Percentiles rank a stretch among this genome's conserved stretches.
Evolutionary conservation across 30 jellyfish, hydroid and myxozoan species (phyloP).

Genomic region (Aurelia sp.): DNA sequence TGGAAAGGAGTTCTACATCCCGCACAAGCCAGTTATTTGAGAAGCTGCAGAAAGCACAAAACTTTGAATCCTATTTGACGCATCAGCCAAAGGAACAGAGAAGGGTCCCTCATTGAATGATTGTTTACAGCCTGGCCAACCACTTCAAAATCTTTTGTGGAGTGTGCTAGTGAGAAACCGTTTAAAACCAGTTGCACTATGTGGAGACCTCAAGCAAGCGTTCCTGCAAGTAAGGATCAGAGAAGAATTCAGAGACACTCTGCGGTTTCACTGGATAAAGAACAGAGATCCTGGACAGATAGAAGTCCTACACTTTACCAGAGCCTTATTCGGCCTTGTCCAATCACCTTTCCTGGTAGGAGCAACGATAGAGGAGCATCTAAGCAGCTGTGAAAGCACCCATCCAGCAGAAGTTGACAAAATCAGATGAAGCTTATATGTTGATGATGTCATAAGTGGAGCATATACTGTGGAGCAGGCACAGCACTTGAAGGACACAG

Average conservation of each 20-base stretch:
- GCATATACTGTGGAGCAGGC: slow-evolving; percentile 28
- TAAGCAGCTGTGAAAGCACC: slow-evolving; percentile 19
- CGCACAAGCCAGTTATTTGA: slow-evolving; percentile 78
- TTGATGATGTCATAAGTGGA: slow-evolving; percentile 70
- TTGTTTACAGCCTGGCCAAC: slow-evolving; percentile 84
- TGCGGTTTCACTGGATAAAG: slow-evolving; percentile 73
- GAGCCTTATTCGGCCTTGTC: slow-evolving; percentile 67
- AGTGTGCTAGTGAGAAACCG: slow-evolving; percentile 76
- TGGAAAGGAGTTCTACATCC: slow-evolving; percentile 69
- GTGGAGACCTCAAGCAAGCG: slow-evolving; percentile 86
- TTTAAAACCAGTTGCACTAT: slow-evolving; percentile 3
- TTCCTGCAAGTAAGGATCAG: slow-evolving; percentile 70
- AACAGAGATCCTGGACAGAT: slow-evolving; percentile 53
- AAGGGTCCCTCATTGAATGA: slow-evolving; percentile 78
- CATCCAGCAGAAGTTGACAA: slow-evolving; percentile 42
- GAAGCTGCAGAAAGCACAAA: slow-evolving; percentile 69
- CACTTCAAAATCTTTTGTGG: slow-evolving; percentile 39
- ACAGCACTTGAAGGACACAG: slow-evolving; percentile 29
- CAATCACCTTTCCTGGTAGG: slow-evolving; percentile 78
- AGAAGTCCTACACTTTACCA: slow-evolving; percentile 20
- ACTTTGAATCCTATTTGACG: slow-evolving; percentile 69
- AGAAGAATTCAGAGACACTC: slow-evolving; percentile 74
- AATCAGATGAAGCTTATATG: slow-evolving; percentile 50
- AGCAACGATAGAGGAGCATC: slow-evolving; percentile 59
- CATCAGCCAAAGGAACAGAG: slow-evolving; percentile 61